Base-by-base conservation (phyloP, 2,113 vertebrate genomes). In the Crypturellus undulatus region DNA sequence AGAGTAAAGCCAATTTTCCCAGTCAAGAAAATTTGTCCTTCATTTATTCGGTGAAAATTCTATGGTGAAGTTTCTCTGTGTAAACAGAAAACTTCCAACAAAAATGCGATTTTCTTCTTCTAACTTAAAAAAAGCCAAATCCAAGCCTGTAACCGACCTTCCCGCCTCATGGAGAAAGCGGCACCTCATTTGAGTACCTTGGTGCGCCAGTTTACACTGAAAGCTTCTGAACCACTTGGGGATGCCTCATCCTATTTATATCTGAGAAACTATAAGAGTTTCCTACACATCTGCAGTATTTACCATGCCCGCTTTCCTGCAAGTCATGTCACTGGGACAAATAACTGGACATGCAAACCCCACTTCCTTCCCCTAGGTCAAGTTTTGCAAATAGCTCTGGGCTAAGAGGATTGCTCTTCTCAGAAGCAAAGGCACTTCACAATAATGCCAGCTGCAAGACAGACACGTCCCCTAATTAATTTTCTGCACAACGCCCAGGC, bases 181-280 rank as follows among this genome's bases (percentile, higher is more conserved):
- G 3, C 83, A 4, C 3, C 83, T 51, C 3, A 21, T 28, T 51
- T 88, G 3, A 12, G 92, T 79, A 56, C 42, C 47, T 18, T n/a
- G 63, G 4, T 47, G 22, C 28, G 54, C 93, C 34, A 30, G n/a
- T 51, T 25, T 3, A 9, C 11, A 17, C n/a, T 49, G 32, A 68
- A 59, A 71, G 7, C 11, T 75, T 62, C 68, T 30, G 0, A 13
- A 45, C 26, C 32, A 32, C 18, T 79, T 51, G 54, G 9, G 18
- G 0, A 1, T 38, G 8, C 24, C 58, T 56, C 8, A 32, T 21
- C 12, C 51, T 34, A 71, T 0, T 45, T 8, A 42, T 56, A 72
- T 45, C 30, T 59, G 14, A 62, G 87, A 47, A 25, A 52, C 56
- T 49, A 8, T 19, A 47, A 65, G 38, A 68, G 21, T 84, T 78